Conservation (phyloP, 2,888 invertebrate genomes). For the Balanococcus diminutus region DNA sequence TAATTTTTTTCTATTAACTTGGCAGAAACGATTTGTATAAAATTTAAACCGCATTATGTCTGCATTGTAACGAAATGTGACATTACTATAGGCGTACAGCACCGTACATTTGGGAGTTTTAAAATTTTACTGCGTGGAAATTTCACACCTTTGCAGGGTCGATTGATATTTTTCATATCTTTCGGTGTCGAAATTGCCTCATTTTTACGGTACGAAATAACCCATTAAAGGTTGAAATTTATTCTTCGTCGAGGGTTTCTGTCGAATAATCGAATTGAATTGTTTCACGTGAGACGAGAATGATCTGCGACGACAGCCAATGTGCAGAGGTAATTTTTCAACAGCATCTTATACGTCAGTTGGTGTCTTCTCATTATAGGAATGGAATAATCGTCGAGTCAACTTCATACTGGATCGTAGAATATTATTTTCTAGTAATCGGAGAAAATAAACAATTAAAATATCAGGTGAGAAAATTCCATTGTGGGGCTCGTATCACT, state of each 20-base stretch:
- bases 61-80: constrained; percentile 6
- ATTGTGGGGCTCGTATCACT: too few relatives aligned
- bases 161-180: neutral
- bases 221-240: neutral
- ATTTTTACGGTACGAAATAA: neutral
- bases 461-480: too few relatives aligned
- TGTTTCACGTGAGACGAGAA: neutral
- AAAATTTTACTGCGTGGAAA: constrained; percentile 1
- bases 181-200: neutral
- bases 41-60: neutral
- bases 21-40: neutral
- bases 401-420: too few relatives aligned
- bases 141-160: neutral
- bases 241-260: neutral
- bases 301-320: too few relatives aligned
- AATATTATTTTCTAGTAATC: too few relatives aligned
- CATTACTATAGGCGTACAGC: neutral
- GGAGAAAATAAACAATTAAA: too few relatives aligned
- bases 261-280: neutral
- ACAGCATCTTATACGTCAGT: neutral
- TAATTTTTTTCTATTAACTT: constrained; percentile 16
- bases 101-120: neutral
- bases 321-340: neutral
- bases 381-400: too few relatives aligned
- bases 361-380: too few relatives aligned